A percentile compares a stretch with the other conserved stretches of the same genome.
These are phyloP conservation scores for Conger conger DNA, from an alignment of 2,113 vertebrate genomes.

Conservation along the genomic window DNA sequence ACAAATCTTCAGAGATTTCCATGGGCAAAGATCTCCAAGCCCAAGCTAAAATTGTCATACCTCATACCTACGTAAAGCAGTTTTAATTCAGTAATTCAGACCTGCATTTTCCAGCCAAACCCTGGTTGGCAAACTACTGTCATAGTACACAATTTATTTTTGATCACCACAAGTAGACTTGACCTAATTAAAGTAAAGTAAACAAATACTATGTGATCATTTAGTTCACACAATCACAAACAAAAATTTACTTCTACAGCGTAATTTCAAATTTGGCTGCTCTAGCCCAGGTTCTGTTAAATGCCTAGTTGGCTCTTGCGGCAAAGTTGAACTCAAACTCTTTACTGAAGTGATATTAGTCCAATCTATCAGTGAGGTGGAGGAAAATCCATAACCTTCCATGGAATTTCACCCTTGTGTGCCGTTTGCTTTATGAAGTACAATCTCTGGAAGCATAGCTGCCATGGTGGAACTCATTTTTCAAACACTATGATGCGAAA, in stretches of 20 bases:
- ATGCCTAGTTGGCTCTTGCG: constrained; percentile 58
- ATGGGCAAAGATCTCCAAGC: too few relatives aligned
- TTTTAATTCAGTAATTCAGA: not conserved
- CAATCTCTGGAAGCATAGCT: constrained; percentile 80
- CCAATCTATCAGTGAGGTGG: constrained; percentile 95
- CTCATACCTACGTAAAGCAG: too few relatives aligned
- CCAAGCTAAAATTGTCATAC: too few relatives aligned
- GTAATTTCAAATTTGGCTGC: too few relatives aligned
- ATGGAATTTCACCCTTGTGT: constrained; percentile 87
- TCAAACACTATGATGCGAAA: constrained; percentile 87
- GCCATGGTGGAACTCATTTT: constrained; percentile 83
- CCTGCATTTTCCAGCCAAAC: not conserved
- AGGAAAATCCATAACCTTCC: constrained; percentile 96
- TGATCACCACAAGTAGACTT: too few relatives aligned
- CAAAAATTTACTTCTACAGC: not conserved
- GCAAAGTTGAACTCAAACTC: constrained; percentile 89
- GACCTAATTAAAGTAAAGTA: not conserved
- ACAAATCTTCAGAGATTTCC: too few relatives aligned
- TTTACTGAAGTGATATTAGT: constrained; percentile 99
- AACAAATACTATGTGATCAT: not conserved
- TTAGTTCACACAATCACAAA: not conserved
- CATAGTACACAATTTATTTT: not conserved
- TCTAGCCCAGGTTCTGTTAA: not conserved
- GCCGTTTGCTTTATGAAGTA: constrained; percentile 91
- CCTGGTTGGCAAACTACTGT: not conserved